Evolutionary conservation across 2,113 vertebrate genomes (phyloP).

Genomic region (Chlorocebus sabaeus): DNA sequence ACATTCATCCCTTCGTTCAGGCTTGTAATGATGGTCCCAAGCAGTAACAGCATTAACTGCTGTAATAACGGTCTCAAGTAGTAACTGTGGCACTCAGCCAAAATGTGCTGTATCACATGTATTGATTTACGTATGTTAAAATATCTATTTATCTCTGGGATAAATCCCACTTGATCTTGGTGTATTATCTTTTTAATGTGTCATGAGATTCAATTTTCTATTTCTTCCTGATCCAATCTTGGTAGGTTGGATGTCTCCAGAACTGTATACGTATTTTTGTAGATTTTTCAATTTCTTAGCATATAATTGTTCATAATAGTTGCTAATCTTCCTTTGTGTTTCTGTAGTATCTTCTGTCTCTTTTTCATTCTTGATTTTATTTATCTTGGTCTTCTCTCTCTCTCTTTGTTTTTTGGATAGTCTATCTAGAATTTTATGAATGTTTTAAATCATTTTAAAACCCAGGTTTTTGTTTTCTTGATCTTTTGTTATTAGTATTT

Average conservation of each 20-base stretch:
- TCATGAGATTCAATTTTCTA: neutral
- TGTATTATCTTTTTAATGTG: neutral
- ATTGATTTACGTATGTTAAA: neutral
- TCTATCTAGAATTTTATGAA: too few species aligned
- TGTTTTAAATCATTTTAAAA: neutral
- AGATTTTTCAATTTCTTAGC: neutral
- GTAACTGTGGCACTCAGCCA: too few species aligned
- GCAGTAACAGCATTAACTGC: too few species aligned
- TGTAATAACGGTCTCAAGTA: too few species aligned
- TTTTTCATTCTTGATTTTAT: neutral
- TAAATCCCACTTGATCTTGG: neutral
- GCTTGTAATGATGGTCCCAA: too few species aligned
- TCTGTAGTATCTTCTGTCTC: neutral
- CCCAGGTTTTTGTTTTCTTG: neutral
- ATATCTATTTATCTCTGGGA: neutral
- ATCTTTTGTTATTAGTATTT: neutral
- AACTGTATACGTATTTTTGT: neutral
- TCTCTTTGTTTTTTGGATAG: neutral
- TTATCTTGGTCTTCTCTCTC: neutral
- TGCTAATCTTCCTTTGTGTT: neutral
- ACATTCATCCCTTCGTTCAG: too few species aligned
- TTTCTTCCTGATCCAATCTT: neutral
- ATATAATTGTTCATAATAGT: neutral
- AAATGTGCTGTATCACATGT: too few species aligned
- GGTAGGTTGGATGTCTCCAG: neutral